Evolutionary conservation across 1,140 invertebrate genomes (phyloP).

Genomic region (Limonius californicus): DNA sequence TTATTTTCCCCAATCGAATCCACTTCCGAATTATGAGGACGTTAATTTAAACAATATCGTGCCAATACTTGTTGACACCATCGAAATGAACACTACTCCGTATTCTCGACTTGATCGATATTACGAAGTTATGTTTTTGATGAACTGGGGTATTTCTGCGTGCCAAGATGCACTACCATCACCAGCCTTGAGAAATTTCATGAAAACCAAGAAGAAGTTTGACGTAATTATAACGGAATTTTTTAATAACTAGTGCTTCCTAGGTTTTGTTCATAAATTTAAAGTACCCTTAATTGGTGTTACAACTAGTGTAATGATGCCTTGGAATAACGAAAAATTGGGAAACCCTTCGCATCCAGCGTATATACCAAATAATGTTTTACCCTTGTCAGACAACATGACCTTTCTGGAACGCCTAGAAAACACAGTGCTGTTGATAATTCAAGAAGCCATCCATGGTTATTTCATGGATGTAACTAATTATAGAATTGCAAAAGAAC

Average conservation of each 20-base stretch:
- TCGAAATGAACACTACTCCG: neutral
- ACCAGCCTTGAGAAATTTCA: conserved; percentile 25
- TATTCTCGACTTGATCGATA: neutral
- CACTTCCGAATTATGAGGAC: conserved; percentile 46
- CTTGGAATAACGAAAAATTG: conserved; percentile 55
- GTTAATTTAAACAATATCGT: conserved; percentile 33
- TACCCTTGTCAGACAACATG: conserved; percentile 55
- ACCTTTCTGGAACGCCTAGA: conserved; percentile 47
- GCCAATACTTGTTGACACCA: neutral
- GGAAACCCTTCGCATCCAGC: conserved; percentile 56
- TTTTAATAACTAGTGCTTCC: conserved; percentile 40
- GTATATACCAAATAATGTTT: conserved; percentile 54
- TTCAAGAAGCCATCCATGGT: conserved; percentile 23
- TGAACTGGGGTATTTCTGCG: conserved; percentile 18
- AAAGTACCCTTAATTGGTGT: conserved; percentile 34
- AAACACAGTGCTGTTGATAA: conserved; percentile 39
- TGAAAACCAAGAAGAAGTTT: conserved; percentile 29
- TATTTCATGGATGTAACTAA: neutral
- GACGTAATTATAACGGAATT: conserved; percentile 36
- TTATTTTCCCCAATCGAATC: conserved; percentile 53
- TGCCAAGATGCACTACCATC: conserved; percentile 27
- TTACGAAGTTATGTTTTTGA: neutral
- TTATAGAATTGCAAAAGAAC: conserved; percentile 36
- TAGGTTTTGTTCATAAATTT: conserved; percentile 34
- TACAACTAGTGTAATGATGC: conserved; percentile 31